Base-by-base conservation (phyloP, 2,888 invertebrate species). In the Linnaemya vulpina region DNA sequence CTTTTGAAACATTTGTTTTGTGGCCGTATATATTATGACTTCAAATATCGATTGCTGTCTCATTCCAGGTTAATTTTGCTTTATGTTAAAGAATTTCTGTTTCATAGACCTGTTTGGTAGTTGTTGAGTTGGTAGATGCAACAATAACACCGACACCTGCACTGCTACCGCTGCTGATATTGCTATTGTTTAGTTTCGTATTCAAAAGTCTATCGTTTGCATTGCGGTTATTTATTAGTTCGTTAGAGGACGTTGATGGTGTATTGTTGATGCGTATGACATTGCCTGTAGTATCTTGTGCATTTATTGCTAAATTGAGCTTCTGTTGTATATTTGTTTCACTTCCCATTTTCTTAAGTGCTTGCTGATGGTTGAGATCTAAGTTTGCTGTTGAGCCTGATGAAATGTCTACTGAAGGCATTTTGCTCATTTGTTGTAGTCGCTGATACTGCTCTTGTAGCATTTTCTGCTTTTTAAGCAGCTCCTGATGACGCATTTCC, bases 381-480 rank as follows among this genome's bases (percentile, higher is more conserved):
- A 85, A 76, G 10, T 76, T 84, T 17, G 83, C 55, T 5, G 68
- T 65, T 8, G 95, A 94, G 38, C 95, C 94, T 3, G 95, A 94
- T 70, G 94, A 89, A 3, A 95, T 94, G 43, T 95, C 94, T 0
- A 95, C 94, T 38, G 96, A 94, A 0, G 95, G 95, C 87, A 96
- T 95, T 87, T 97, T 94, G 90, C 97, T 97, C 87, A 98, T 94
- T 93, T 97, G 96, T 91, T 98, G 98, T 82, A 98, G 93, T 25
- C 98, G 94, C 20, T 97, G 96, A 92, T 98, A 98, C 90, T 98
- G 98, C 89, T 98, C 98, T 91, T 98, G 98, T 22, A 98, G 93
- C 20, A 97, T 96, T 88, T 95, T 96, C 90, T 98, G 98, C 89
- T 98, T 97, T 87, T 96, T 95, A 15, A 98, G 93, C 30, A 98